Base-by-base conservation (phyloP, 2,797 vertebrate species). In the Gadopsis bispinosus region DNA sequence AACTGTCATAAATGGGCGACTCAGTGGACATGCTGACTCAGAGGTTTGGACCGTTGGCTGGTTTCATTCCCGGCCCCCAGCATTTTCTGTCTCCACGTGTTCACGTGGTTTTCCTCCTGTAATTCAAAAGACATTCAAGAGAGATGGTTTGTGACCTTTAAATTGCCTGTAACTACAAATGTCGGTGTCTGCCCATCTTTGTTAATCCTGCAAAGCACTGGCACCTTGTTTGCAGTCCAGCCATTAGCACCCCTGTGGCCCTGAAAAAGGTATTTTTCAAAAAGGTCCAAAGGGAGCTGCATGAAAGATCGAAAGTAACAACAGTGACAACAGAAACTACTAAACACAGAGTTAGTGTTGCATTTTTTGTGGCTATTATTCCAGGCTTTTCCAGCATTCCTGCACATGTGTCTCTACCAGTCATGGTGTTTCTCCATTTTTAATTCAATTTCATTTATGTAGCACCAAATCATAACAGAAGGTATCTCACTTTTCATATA, bases 161-260 rank as follows among this genome's bases (percentile, higher is more conserved):
- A 69, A 75, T 77, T 77, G 80, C 39, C 47, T 72, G 12, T 66
- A 61, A 55, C 53, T 20, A 62, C 12, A 62, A 60, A 64, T 62
- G 54, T 50, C 55, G 50, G 29, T 33, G 35, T 68, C 10, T 43
- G 14, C 14, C 48, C n/a, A 20, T 55, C 48, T 72, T n/a, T 62
- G 63, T 59, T 63, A 59, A 61, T 31, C 7, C 20, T 56, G 7
- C 11, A 58, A 71, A 65, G 59, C 56, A 69, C 33, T 48, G 43
- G 12, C 5, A 69, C 45, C 33, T 12, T 66, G 14, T 61, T 48
- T 6, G 7, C n/a, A 51, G 16, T 41, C 19, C 11, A 74, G 12
- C 45, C 14, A 37, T 45, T 54, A 69, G 22, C 10, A 63, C 33
- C 48, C 9, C 43, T 64, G 17, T 58, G 16, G 43, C 55, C 19